A percentile compares a stretch with the other conserved stretches of the same genome.
phyloP scores from a whole-genome alignment of 2,113 vertebrate species.

The Prunella fulvescens region DNA sequence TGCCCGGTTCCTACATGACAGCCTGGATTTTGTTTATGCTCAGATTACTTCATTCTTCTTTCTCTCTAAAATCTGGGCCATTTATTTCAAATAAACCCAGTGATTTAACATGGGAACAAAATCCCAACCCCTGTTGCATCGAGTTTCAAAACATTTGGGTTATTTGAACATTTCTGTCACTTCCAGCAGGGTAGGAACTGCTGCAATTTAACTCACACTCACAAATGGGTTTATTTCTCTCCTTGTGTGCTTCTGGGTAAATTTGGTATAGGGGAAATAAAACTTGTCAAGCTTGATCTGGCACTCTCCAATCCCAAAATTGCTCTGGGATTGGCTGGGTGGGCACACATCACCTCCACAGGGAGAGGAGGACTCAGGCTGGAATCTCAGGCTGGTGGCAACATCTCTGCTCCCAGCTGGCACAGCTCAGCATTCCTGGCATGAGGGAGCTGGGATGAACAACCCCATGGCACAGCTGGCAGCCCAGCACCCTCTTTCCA shows the following conservation, averaged over 20 bases:
- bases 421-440: not conserved
- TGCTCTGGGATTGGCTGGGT: not conserved
- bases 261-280: not conserved
- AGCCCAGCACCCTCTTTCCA: not conserved
- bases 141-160: conserved; percentile 41
- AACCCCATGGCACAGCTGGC: accelerated
- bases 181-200: conserved; percentile 1
- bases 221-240: not conserved
- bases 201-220: conserved; percentile 3
- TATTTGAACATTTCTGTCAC: conserved; percentile 36
- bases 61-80: not conserved
- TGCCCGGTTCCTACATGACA: accelerated
- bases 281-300: not conserved
- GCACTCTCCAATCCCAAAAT: too few species aligned
- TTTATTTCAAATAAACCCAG: not conserved
- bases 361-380: accelerated
- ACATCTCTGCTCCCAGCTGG: not conserved
- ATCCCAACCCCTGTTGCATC: not conserved
- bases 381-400: accelerated
- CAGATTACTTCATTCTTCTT: not conserved
- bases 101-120: not conserved
- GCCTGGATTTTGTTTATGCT: not conserved
- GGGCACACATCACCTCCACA: not conserved
- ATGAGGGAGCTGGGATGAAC: not conserved
- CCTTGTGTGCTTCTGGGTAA: not conserved